A percentile compares a stretch with the other conserved stretches of the same genome.
Evolutionary conservation across 2,797 vertebrate species (phyloP).

Genomic region (Hydrocynus forskahlii): DNA sequence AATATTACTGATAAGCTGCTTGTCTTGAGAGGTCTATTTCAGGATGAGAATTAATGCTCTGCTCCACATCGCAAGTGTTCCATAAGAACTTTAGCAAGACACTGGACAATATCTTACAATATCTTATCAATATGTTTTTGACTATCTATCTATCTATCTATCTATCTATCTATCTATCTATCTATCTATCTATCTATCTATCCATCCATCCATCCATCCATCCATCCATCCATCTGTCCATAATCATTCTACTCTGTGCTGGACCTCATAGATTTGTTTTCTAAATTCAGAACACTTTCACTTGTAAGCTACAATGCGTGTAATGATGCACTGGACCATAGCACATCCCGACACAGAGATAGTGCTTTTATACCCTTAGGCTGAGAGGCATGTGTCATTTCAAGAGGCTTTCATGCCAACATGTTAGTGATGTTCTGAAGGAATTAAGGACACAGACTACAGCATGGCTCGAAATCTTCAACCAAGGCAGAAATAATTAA

Average conservation of each 20-base stretch:
- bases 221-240: not conserved
- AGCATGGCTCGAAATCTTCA: not conserved
- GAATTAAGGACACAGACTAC: constrained; percentile 33
- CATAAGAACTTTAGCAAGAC: too few species aligned
- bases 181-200: not conserved
- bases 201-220: too few species aligned
- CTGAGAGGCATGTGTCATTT: constrained; percentile 30
- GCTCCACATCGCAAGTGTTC: not conserved
- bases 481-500: not conserved
- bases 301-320: not conserved
- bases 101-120: too few species aligned
- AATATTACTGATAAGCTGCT: constrained; percentile 75
- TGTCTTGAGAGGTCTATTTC: constrained; percentile 72
- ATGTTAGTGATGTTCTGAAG: constrained; percentile 1
- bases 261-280: not conserved
- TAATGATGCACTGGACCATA: constrained; percentile 65
- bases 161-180: too few species aligned
- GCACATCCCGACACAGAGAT: constrained; percentile 58
- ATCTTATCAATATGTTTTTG: too few species aligned
- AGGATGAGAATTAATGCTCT: constrained; percentile 58
- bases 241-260: not conserved
- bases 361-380: constrained; percentile 78
- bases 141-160: too few species aligned
- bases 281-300: constrained; percentile 1
- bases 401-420: constrained; percentile 37